phyloP scores from a whole-genome alignment of 2,888 invertebrate genomes.

The Rosalia funebris region DNA sequence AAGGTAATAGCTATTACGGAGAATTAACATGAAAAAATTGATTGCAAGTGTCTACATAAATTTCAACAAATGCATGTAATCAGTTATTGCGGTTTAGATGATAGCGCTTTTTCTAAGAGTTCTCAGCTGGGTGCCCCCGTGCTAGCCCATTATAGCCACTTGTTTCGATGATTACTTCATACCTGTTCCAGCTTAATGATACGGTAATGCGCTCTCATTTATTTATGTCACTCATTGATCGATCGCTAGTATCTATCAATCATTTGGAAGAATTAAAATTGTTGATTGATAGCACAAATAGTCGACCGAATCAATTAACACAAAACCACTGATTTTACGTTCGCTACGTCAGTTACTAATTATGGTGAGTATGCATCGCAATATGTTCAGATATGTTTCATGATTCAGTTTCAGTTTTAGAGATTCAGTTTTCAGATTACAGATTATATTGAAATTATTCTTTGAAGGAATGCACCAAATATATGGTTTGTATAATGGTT shows the following conservation, averaged over 20 bases:
- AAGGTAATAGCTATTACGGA: constrained; percentile 17
- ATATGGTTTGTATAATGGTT: too few species aligned
- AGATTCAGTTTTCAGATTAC: too few species aligned
- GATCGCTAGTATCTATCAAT: constrained; percentile 20
- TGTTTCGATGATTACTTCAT: constrained; percentile 28
- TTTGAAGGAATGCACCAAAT: too few species aligned
- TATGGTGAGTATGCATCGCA: too few species aligned
- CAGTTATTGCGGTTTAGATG: constrained; percentile 29
- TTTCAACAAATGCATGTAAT: constrained; percentile 29
- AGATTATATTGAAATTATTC: too few species aligned
- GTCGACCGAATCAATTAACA: background rate
- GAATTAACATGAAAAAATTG: constrained; percentile 27
- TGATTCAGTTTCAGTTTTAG: too few species aligned
- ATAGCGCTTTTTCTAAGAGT: constrained; percentile 28
- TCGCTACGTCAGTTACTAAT: too few species aligned
- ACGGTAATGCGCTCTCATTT: constrained; percentile 20
- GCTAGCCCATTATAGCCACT: constrained; percentile 21
- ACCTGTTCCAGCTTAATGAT: constrained; percentile 24
- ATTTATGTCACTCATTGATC: constrained; percentile 20
- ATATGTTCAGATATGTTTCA: too few species aligned
- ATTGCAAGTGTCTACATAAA: constrained; percentile 31
- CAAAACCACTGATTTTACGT: background rate
- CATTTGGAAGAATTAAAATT: constrained; percentile 10
- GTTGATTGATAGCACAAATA: background rate
- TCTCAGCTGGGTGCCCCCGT: constrained; percentile 22